These are phyloP conservation scores for Drosophila melanogaster DNA, from an alignment of 1,140 invertebrate genomes.

Conservation along the genomic window Release_6_plus_ISO1_MT NT_033777.3:11035001-11035500, in stretches of 20 bases:
- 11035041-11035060: constrained; percentile 35
- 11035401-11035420: constrained; percentile 77
- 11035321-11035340: no score
- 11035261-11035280: background rate
- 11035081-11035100: constrained; percentile 45
- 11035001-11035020: constrained; percentile 10
- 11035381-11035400: constrained; percentile 36
- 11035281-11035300: background rate
- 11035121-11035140: constrained; percentile 49
- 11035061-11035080: constrained; percentile 19
- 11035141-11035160: constrained; percentile 80
- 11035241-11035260: no score
- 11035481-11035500: constrained; percentile 60
- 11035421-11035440: constrained; percentile 69
- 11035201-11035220: no score
- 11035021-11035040: constrained; percentile 41
- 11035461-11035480: constrained; percentile 68
- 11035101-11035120: constrained; percentile 63
- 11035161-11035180: constrained; percentile 46
- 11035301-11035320: no score
- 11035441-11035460: constrained; percentile 52
- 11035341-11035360: background rate
- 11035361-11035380: constrained; percentile 21
- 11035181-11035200: background rate
- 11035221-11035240: no score